Evolutionary conservation across 2,888 invertebrate species (phyloP).

Genomic region (Himalopsyche japonica): DNA sequence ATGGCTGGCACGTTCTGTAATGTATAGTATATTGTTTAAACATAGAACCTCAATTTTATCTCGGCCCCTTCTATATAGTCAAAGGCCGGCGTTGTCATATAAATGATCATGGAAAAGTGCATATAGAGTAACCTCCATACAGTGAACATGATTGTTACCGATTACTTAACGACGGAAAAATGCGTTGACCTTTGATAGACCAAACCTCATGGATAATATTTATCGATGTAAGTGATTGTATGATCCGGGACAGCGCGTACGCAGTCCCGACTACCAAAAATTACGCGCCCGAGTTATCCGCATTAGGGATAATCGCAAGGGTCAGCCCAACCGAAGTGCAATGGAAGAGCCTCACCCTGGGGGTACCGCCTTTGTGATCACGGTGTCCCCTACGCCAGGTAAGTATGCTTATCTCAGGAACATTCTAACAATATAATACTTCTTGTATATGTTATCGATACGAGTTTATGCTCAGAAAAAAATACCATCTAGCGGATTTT

Average conservation of each 20-base stretch:
- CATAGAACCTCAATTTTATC: too few relatives aligned
- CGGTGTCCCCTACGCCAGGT: conserved; percentile 62
- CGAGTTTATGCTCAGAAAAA: not conserved
- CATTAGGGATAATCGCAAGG: conserved; percentile 75
- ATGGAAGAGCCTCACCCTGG: conserved; percentile 72
- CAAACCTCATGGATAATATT: too few relatives aligned
- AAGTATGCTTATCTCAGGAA: conserved; percentile 21
- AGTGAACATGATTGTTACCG: too few relatives aligned
- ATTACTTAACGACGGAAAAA: too few relatives aligned
- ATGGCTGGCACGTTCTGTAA: too few relatives aligned
- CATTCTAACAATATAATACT: not conserved
- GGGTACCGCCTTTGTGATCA: conserved; percentile 72
- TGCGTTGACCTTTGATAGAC: too few relatives aligned
- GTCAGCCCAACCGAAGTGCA: conserved; percentile 76
- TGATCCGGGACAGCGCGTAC: conserved; percentile 44
- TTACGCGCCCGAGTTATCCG: conserved; percentile 72
- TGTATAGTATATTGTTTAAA: too few relatives aligned
- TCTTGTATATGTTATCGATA: not conserved
- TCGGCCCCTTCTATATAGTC: too few relatives aligned
- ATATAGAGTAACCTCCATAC: too few relatives aligned
- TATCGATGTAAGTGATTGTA: too few relatives aligned
- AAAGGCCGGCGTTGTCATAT: too few relatives aligned
- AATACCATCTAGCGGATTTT: not conserved
- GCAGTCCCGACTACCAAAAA: conserved; percentile 70
- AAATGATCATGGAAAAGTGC: too few relatives aligned